phyloP scores from a whole-genome alignment of 2,888 invertebrate species.

The Keiferia lycopersicella region DNA sequence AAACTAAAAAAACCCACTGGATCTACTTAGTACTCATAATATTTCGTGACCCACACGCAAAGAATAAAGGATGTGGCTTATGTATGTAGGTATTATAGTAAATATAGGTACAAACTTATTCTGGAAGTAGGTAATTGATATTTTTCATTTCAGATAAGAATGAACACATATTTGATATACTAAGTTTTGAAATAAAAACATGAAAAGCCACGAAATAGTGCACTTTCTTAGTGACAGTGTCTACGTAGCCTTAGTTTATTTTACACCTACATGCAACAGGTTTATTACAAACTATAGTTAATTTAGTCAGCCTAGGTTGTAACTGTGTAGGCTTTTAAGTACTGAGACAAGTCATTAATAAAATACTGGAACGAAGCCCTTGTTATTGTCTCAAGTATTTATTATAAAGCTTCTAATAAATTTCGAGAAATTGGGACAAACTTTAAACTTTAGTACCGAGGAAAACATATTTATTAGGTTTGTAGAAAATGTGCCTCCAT shows the following conservation, averaged over 20 bases:
- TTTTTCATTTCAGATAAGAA: too few relatives aligned
- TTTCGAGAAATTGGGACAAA: background rate
- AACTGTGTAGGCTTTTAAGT: background rate
- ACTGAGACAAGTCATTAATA: constrained; percentile 2
- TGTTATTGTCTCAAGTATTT: background rate
- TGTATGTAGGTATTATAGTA: too few relatives aligned
- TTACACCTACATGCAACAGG: constrained; percentile 3
- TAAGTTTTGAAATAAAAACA: too few relatives aligned
- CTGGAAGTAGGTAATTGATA: too few relatives aligned
- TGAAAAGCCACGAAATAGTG: too few relatives aligned
- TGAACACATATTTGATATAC: too few relatives aligned
- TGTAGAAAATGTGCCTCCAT: background rate
- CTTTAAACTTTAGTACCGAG: background rate
- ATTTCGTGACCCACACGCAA: too few relatives aligned
- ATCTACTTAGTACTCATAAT: too few relatives aligned
- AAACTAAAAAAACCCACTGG: too few relatives aligned
- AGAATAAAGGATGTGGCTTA: too few relatives aligned
- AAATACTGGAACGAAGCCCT: background rate
- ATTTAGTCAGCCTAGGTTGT: background rate
- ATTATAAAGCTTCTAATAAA: background rate
- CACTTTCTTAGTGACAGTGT: background rate
- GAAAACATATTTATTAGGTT: background rate
- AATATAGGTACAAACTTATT: too few relatives aligned
- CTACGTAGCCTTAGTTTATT: background rate
- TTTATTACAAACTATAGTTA: background rate